A percentile compares a stretch with the other conserved stretches of the same genome.
Evolutionary conservation across 2,113 vertebrate genomes (phyloP).

Genomic region (Centropus unirufus): DNA sequence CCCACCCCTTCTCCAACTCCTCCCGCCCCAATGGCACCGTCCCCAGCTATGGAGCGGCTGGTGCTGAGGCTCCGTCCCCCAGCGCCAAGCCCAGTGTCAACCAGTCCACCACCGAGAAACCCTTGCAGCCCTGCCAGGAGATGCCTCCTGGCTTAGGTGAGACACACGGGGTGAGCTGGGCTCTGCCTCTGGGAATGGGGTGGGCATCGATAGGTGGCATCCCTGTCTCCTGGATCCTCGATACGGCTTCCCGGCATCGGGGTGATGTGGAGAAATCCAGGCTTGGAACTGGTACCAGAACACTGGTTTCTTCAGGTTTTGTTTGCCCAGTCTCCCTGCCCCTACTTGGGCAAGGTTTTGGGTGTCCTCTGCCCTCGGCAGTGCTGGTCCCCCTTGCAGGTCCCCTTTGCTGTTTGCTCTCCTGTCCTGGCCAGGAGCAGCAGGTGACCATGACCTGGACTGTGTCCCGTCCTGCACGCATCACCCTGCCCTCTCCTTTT

Average conservation of each 20-base stretch:
- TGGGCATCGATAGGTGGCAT: not conserved
- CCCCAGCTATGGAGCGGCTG: conserved; percentile 75
- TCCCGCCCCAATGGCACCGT: conserved; percentile 77
- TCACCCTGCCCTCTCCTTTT: conserved; percentile 42
- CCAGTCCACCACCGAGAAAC: conserved; percentile 82
- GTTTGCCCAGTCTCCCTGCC: not conserved
- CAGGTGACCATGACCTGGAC: not conserved
- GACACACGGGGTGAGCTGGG: not conserved
- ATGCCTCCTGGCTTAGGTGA: conserved; percentile 90
- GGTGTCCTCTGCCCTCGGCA: rapidly evolving
- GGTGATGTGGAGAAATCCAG: not conserved
- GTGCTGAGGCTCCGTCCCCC: conserved; percentile 77
- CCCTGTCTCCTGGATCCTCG: not conserved
- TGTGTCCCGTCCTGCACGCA: not conserved
- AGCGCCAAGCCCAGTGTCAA: conserved; percentile 81
- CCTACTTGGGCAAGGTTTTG: not conserved
- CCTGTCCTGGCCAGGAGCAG: not conserved
- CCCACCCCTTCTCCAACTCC: conserved; percentile 84
- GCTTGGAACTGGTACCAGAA: not conserved
- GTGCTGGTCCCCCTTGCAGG: not conserved
- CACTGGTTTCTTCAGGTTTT: not conserved
- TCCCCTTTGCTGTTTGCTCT: not conserved
- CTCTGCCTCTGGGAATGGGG: not conserved
- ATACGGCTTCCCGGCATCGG: not conserved
- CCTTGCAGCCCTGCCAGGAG: conserved; percentile 91